Evolutionary conservation across 2,888 invertebrate species (phyloP).

Genomic region (Megamerina dolium): DNA sequence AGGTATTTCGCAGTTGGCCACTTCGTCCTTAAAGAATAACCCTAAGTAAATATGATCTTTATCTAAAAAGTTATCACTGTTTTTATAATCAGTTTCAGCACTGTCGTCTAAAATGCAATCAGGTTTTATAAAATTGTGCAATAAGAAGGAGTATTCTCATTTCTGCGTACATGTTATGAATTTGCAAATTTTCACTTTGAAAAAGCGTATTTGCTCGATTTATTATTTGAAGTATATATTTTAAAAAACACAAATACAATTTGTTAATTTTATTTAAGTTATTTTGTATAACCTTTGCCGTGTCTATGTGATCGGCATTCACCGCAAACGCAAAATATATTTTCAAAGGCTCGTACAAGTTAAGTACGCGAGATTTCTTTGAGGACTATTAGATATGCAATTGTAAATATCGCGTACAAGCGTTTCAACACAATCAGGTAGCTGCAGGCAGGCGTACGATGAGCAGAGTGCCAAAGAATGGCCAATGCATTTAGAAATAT

Average conservation of each 20-base stretch:
- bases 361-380: background rate
- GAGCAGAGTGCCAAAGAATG: too few relatives aligned
- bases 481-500: too few relatives aligned
- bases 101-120: background rate
- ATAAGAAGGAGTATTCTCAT: background rate
- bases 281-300: background rate
- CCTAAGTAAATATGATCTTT: background rate
- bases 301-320: background rate
- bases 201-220: background rate
- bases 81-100: background rate
- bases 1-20: too few relatives aligned
- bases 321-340: too few relatives aligned
- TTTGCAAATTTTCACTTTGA: background rate
- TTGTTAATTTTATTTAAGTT: background rate
- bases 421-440: too few relatives aligned
- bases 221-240: constrained; percentile 2
- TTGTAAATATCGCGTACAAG: constrained; percentile 1
- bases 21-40: background rate
- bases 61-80: background rate
- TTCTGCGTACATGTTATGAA: background rate
- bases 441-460: too few relatives aligned
- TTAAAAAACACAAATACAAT: constrained; percentile 1
- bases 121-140: too few relatives aligned
- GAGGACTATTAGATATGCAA: background rate
- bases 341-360: too few relatives aligned